Evolutionary conservation across 2,797 vertebrate genomes (phyloP).

Genomic region (Chloroceryle amazona): DNA sequence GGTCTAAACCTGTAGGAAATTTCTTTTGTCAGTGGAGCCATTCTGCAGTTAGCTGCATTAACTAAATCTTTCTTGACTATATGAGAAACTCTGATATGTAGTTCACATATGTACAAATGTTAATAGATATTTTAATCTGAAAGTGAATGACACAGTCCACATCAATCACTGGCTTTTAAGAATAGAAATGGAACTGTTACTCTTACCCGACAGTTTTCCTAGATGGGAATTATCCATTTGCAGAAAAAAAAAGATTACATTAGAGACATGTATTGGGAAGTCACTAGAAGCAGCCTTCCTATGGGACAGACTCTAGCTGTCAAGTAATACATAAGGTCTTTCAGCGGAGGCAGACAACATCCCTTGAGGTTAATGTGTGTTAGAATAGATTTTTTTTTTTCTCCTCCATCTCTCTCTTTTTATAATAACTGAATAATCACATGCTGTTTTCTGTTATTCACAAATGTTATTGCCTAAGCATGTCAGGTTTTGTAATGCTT

Average conservation of each 20-base stretch:
- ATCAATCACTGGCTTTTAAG: neutral
- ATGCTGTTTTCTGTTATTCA: neutral
- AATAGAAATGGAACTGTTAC: neutral
- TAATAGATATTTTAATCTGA: neutral
- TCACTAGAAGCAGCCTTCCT: neutral
- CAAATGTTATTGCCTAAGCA: neutral
- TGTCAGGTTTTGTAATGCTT: neutral
- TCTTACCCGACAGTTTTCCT: rapidly evolving
- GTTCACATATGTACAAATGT: neutral
- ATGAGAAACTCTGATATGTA: neutral
- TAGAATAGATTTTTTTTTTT: neutral
- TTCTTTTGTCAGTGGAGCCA: neutral
- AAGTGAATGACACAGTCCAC: neutral
- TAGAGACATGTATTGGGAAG: neutral
- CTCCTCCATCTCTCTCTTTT: neutral
- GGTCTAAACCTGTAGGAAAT: neutral
- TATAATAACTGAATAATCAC: neutral
- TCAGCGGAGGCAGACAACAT: neutral
- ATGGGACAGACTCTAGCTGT: neutral
- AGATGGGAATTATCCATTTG: neutral
- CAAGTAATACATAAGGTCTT: neutral
- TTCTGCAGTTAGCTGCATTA: neutral
- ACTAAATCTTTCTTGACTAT: neutral
- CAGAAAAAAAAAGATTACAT: neutral
- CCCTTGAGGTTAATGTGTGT: neutral